phyloP scores from a whole-genome alignment of 2,888 invertebrate genomes.

The Pediacus dermestoides region DNA sequence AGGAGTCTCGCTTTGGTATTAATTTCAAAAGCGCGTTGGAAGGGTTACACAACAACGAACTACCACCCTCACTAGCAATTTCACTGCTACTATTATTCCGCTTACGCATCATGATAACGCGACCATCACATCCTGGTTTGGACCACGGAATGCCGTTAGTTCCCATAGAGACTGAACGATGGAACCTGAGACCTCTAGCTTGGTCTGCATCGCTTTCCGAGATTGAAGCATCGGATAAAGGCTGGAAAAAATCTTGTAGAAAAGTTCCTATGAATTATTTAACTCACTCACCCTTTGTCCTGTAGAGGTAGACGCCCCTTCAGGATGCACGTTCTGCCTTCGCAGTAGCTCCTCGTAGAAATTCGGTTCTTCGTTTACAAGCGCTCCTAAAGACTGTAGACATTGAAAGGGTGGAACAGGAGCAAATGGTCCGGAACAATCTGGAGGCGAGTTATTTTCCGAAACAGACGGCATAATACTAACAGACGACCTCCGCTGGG shows the following conservation, averaged over 20 bases:
- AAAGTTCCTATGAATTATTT: constrained; percentile 3
- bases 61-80: constrained; percentile 61
- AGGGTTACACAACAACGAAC: constrained; percentile 82
- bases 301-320: constrained; percentile 34
- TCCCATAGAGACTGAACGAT: constrained; percentile 86
- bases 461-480: constrained; percentile 54
- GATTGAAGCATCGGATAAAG: constrained; percentile 55
- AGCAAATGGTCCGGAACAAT: constrained; percentile 54
- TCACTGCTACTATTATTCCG: constrained; percentile 71
- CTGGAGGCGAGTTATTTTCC: constrained; percentile 57
- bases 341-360: constrained; percentile 52
- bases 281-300: constrained; percentile 48
- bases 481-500: constrained; percentile 41
- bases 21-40: constrained; percentile 81
- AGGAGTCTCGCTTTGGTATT: constrained; percentile 63
- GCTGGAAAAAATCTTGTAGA: constrained; percentile 41
- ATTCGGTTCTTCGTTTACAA: constrained; percentile 36
- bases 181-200: constrained; percentile 62
- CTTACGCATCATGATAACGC: constrained; percentile 60
- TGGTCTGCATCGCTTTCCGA: constrained; percentile 55
- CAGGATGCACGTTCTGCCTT: constrained; percentile 47
- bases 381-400: constrained; percentile 53
- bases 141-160: constrained; percentile 60
- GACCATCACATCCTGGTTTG: constrained; percentile 56
- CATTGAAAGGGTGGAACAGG: constrained; percentile 61